Base-by-base conservation (phyloP, 1,140 invertebrate genomes). In the Aphidius ervi region DNA sequence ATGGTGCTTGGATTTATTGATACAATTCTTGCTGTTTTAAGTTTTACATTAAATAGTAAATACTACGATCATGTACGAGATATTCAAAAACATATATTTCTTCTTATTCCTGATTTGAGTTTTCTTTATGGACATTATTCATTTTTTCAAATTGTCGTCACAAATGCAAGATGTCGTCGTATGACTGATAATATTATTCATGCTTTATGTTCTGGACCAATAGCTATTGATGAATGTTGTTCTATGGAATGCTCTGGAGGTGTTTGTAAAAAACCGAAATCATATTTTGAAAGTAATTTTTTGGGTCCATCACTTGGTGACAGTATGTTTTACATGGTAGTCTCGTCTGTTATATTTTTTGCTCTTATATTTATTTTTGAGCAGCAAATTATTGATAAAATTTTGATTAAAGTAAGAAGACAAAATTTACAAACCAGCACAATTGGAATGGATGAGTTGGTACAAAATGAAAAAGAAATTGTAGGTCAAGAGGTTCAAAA, bases 91-190 rank as follows among this genome's bases (percentile, higher is more conserved):
- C 54, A 58, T n/a, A 1, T 76, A 37, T 75, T 79, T 56, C 70
- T 70, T 39, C 16, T 79, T 3, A 55, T 78, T 58, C 78, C 78
- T 4, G 70, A 80, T 46, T 41, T 79, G 49, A 79, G 75, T 56
- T 70, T 78, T 10, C 75, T 75, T 55, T 76, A 78, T 42, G 74
- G 77, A 31, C 68, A 76, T 59, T 6, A 70, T 1, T 66, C 72
- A 3, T 79, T 79, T 46, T 72, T 71, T 40, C 50, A 52, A 0
- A 67, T 63, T 41, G 72, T 77, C 5, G 10, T 65, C 8, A 55
- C 68, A 59, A 80, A 79, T 64, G 73, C 76, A 1, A 69, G 70
- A 23, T 80, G 77, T 55, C 65, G 76, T 46, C 68, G 70, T 60
- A 59, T 77, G 53, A 69, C 76, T 40, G 70, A 71, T 55, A 40